Percentiles rank a stretch among this genome's conserved stretches.
These are phyloP conservation scores for Florisuga fusca DNA, from an alignment of 2,797 vertebrate genomes.

Conservation along the genomic window DNA sequence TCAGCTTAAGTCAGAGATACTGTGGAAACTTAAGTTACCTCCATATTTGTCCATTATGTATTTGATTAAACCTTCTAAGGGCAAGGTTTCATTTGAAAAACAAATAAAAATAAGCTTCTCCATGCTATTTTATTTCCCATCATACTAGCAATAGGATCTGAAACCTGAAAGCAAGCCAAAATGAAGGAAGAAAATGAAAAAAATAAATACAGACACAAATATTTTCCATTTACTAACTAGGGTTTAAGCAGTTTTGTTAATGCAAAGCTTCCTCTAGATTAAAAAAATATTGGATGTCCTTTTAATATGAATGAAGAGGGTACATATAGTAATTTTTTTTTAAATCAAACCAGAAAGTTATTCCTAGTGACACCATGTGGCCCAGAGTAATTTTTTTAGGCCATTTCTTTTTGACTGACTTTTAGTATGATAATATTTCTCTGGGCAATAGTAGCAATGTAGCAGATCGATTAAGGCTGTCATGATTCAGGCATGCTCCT, in stretches of 20 bases:
- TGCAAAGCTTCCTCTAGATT: not conserved
- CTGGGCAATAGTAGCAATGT: accelerated
- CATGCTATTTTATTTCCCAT: not conserved
- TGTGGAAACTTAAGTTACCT: not conserved
- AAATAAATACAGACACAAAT: not conserved
- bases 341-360: not conserved
- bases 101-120: not conserved
- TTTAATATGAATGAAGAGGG: not conserved
- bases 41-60: not conserved
- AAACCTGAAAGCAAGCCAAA: not conserved
- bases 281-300: not conserved
- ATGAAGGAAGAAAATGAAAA: not conserved
- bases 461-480: not conserved
- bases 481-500: not conserved
- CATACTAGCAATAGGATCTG: not conserved
- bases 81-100: not conserved
- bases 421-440: not conserved
- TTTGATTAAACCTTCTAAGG: not conserved
- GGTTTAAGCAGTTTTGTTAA: not conserved
- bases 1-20: not conserved
- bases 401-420: not conserved
- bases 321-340: not conserved
- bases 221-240: not conserved
- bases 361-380: accelerated
- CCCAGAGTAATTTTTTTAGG: not conserved